These are phyloP conservation scores for Coregonus clupeaformis DNA, from an alignment of 2,113 vertebrate species.

Conservation along the genomic window DNA sequence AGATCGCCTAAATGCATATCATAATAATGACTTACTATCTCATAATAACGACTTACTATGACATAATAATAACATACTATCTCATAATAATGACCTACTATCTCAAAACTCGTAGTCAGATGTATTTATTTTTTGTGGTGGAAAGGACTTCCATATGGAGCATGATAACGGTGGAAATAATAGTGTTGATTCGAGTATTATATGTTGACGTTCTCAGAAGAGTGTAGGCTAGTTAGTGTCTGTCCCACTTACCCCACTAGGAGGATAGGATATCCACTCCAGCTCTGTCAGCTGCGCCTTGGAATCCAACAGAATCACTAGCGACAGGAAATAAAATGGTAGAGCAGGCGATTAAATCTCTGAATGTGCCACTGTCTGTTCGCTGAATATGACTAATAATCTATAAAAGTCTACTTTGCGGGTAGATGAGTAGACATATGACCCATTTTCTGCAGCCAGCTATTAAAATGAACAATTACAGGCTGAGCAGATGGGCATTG, in stretches of 20 bases:
- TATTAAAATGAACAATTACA: conserved; percentile 1
- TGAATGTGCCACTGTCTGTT: conserved; percentile 17
- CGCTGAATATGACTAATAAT: conserved; percentile 21
- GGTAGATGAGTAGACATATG: conserved; percentile 16
- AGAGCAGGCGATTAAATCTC: conserved; percentile 68
- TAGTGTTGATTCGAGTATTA: not conserved
- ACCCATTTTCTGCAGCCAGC: conserved; percentile 50
- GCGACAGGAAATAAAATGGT: conserved; percentile 63
- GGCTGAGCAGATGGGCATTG: conserved; percentile 41
- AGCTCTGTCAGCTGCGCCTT: conserved; percentile 99
- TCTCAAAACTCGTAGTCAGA: too few species aligned
- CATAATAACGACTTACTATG: too few species aligned
- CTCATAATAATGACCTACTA: too few species aligned
- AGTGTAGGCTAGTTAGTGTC: not conserved
- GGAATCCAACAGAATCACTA: conserved; percentile 97
- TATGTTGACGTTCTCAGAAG: not conserved
- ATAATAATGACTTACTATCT: too few species aligned
- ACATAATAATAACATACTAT: too few species aligned
- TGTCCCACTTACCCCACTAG: conserved; percentile 88
- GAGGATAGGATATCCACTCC: conserved; percentile 99
- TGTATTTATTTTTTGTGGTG: too few species aligned
- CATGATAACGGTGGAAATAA: not conserved
- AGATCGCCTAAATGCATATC: too few species aligned
- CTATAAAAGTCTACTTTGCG: conserved; percentile 33
- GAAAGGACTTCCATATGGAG: not conserved